A percentile compares a stretch with the other conserved stretches of the same genome.
phyloP scores from a whole-genome alignment of 1,140 invertebrate species.

The Drosophila malerkotliana region DNA sequence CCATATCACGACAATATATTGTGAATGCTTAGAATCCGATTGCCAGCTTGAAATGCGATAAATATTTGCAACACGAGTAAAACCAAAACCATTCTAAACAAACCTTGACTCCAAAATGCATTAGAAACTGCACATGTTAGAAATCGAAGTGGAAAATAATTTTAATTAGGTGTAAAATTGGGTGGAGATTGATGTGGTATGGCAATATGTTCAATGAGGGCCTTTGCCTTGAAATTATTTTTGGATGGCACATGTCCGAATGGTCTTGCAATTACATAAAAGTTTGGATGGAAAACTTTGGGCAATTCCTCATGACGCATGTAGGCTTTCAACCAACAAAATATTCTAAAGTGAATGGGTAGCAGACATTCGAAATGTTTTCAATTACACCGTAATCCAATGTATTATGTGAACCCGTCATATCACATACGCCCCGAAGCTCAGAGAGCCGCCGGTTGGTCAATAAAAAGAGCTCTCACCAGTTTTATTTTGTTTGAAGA shows the following conservation, averaged over 20 bases:
- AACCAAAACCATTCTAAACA: slow-evolving; percentile 41
- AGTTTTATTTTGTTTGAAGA: slow-evolving; percentile 45
- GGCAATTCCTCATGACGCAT: slow-evolving; percentile 11
- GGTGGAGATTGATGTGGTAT: slow-evolving; percentile 2
- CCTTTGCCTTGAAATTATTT: slow-evolving; percentile 27
- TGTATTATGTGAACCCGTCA: slow-evolving; percentile 45
- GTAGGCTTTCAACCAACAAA: background rate
- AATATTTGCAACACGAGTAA: slow-evolving; percentile 13
- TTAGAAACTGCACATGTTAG: background rate
- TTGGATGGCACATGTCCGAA: slow-evolving; percentile 24
- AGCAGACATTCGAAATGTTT: slow-evolving; percentile 12
- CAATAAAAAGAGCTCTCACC: slow-evolving; percentile 71
- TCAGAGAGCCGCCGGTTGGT: slow-evolving; percentile 34
- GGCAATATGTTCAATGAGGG: slow-evolving; percentile 7
- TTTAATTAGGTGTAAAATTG: slow-evolving; percentile 13
- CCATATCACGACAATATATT: slow-evolving; percentile 10
- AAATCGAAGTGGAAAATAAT: slow-evolving; percentile 2
- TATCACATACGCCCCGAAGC: slow-evolving; percentile 25
- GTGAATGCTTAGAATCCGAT: slow-evolving; percentile 11
- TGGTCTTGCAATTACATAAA: slow-evolving; percentile 40
- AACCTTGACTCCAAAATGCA: slow-evolving; percentile 36
- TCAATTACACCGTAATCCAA: slow-evolving; percentile 37
- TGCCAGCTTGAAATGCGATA: slow-evolving; percentile 7
- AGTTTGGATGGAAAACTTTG: slow-evolving; percentile 13
- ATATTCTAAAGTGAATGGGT: slow-evolving; percentile 22